Evolutionary conservation across 2,888 invertebrate genomes (phyloP).

Genomic region (Drosophila lutescens): DNA sequence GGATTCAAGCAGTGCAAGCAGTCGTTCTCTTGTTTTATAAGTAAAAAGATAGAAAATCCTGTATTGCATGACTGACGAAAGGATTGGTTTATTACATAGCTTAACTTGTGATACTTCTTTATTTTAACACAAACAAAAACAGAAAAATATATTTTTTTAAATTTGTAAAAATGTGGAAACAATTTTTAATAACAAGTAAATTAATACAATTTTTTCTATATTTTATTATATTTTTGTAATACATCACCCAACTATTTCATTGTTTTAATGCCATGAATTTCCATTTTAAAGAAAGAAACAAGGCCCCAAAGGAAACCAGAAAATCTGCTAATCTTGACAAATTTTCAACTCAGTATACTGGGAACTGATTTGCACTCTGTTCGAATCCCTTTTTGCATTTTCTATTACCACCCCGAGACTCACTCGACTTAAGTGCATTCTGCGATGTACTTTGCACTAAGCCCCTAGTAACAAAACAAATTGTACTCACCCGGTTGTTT

Average conservation of each 20-base stretch:
- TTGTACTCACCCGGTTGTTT: slow-evolving; percentile 25
- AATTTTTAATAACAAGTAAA: too few relatives aligned
- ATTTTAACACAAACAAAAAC: too few relatives aligned
- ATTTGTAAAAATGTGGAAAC: too few relatives aligned
- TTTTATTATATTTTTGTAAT: not conserved
- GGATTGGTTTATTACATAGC: too few relatives aligned
- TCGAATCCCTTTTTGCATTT: slow-evolving; percentile 13
- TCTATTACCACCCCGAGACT: not conserved
- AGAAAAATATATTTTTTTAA: too few relatives aligned
- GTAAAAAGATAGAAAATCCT: too few relatives aligned
- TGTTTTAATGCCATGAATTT: not conserved
- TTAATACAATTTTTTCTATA: too few relatives aligned
- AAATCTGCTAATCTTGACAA: not conserved
- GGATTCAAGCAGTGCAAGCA: too few relatives aligned
- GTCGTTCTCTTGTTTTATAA: too few relatives aligned
- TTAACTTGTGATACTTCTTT: too few relatives aligned
- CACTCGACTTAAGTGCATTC: slow-evolving; percentile 27
- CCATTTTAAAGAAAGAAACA: not conserved
- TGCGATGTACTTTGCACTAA: slow-evolving; percentile 10
- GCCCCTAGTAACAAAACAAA: slow-evolving; percentile 30
- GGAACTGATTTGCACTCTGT: slow-evolving; percentile 1
- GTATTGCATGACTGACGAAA: too few relatives aligned
- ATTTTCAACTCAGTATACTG: not conserved
- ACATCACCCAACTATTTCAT: not conserved
- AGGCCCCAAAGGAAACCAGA: not conserved